Base-by-base conservation (phyloP, 2,888 invertebrate genomes). In the Clepsis dumicolana region DNA sequence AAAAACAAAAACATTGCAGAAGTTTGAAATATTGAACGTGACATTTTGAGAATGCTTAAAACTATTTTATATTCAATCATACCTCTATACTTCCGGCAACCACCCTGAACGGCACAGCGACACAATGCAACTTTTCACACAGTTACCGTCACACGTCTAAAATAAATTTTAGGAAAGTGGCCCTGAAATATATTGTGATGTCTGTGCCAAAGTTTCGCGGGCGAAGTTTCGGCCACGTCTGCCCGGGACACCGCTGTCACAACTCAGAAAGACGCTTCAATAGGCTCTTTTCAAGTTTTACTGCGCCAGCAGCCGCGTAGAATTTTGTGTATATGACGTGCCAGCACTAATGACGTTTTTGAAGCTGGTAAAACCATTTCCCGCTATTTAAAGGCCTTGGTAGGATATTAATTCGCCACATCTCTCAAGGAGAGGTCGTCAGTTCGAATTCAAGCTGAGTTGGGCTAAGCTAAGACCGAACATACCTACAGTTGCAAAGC, bases 241-340 rank as follows among this genome's bases (percentile, higher is more conserved):
- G 77, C 48, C 56, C 71, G 66, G 67, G 74, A 77, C 78, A 65
- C 68, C 70, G 54, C 63, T 63, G 65, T 63, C 63, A 68, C 67
- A 63, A 63, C 65, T 69, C 65, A 25, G 65, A 68, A 59, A 62
- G 68, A 63, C 57, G 65, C 56, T 70, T 64, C 64, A 69, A 72
- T 69, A 65, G 65, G 71, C 74, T 75, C 76, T 77, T 76, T 75
- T 80, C 79, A 77, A 74, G 76, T 77, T 74, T 74, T 63, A 67
- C 62, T 56, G 62, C 67, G 27, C 69, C 21, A 54, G 61, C 60
- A 44, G 52, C 53, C 56, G 50, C 18, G 48, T 50, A 57, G 48
- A 50, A 35, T 63, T 67, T 57, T 63, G 62, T 50, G 56, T 48
- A 56, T 62, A 62, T 67, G 67, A 63, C 50, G 66, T 35, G 44